Conservation (phyloP, 2,113 vertebrate genomes). For the Grammomys dolichurus region DNA sequence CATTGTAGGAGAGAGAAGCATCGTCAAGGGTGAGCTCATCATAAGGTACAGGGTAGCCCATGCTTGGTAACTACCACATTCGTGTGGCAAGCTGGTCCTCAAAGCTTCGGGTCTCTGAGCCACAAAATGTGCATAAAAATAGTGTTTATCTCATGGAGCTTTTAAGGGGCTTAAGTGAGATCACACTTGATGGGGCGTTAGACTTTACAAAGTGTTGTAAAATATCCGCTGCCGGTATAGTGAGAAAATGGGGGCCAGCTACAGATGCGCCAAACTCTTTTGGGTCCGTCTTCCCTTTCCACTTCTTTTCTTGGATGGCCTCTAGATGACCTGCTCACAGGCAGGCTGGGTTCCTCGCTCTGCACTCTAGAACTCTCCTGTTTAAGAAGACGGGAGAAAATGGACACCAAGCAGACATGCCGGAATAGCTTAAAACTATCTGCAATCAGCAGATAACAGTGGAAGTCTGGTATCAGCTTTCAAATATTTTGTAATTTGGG, state of each 20-base stretch:
- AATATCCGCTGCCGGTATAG: background rate
- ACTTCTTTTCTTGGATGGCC: background rate
- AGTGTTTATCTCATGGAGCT: background rate
- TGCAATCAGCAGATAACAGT: constrained; percentile 65
- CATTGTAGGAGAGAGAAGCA: background rate
- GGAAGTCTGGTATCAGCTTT: constrained; percentile 66
- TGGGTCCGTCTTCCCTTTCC: background rate
- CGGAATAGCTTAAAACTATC: constrained; percentile 46
- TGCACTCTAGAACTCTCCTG: background rate
- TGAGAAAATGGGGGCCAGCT: background rate
- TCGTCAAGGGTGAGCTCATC: background rate
- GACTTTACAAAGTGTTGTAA: background rate
- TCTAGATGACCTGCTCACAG: background rate
- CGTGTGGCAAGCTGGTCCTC: background rate
- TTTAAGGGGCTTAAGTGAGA: background rate
- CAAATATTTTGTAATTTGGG: constrained; percentile 74
- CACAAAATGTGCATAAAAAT: background rate
- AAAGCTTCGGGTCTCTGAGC: background rate
- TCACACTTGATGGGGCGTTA: background rate
- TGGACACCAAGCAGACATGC: background rate
- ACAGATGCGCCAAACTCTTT: background rate
- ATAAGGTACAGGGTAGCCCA: background rate
- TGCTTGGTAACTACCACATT: background rate
- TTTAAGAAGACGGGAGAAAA: constrained; percentile 18
- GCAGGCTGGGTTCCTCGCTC: background rate